Conservation (phyloP, 2,113 vertebrate genomes). For the Thamnophis sirtalis region DNA sequence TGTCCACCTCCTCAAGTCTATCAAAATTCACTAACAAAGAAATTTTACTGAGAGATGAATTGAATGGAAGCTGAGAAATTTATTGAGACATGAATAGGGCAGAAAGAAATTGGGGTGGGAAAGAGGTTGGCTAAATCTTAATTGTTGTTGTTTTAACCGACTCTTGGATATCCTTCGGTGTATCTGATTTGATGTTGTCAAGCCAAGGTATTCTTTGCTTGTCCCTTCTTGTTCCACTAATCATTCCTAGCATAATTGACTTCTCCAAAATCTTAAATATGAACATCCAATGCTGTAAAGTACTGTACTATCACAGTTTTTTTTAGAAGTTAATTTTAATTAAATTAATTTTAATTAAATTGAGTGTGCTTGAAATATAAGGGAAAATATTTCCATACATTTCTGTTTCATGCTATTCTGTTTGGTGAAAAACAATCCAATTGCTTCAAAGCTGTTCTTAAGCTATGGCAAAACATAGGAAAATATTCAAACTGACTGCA, state of each 20-base stretch:
- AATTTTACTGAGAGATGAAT: not conserved
- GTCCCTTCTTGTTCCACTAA: not conserved
- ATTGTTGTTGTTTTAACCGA: not conserved
- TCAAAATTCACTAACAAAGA: not conserved
- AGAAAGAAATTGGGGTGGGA: not conserved
- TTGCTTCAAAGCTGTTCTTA: not conserved
- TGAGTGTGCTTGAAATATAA: slow-evolving; percentile 33
- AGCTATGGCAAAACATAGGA: not conserved
- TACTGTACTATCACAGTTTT: not conserved
- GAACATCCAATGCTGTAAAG: not conserved
- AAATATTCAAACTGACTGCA: not conserved
- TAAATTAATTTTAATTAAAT: not conserved
- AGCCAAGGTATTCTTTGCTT: not conserved
- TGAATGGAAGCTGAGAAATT: not conserved
- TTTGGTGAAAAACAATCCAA: not conserved
- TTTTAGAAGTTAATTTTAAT: not conserved
- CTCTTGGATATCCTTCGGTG: not conserved
- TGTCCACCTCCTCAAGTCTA: not conserved
- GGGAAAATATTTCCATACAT: not conserved
- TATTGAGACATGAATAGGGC: not conserved
- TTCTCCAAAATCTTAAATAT: not conserved
- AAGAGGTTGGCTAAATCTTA: not conserved
- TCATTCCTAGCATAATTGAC: not conserved
- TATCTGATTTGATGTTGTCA: not conserved
- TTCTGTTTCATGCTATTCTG: not conserved